Evolutionary conservation across 2,888 invertebrate genomes (phyloP), one percentile per base, ranked within the genome.

Genomic region (Selenia dentaria): DNA sequence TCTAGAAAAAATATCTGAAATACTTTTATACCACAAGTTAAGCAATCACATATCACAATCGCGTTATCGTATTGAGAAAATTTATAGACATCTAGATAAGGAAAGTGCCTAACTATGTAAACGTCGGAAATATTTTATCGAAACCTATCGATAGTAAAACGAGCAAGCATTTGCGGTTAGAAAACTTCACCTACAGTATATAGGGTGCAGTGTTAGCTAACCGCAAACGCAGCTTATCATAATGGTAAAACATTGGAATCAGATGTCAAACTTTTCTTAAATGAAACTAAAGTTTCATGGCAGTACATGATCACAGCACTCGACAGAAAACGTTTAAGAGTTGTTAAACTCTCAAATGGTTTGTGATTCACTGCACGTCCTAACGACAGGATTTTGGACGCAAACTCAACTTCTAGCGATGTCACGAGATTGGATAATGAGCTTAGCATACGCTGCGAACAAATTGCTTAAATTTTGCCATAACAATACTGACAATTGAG

Each of bases 141-240:
- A 50, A 48, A 51, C 51, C 57, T 56, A 64, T 52, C 55, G 51
- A 58, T 60, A 57, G 31, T 48, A 50, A 54, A 38, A 31, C 29
- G 37, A 60, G 55, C 24, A 28, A 38, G 33, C 31, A 51, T 66
- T 62, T 67, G 75, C 62, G 72, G 74, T 78, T 75, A 74, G 72
- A 78, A 75, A 78, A 66, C 63, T 54, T 57, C 57, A 62, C 59
- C 62, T 57, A 57, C 56, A 57, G n/a, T n/a, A n/a, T n/a, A n/a
- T n/a, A n/a, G n/a, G n/a, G n/a, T n/a, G n/a, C n/a, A n/a, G n/a
- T n/a, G n/a, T n/a, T n/a, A n/a, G n/a, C 57, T 54, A 49, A 59
- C 62, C 64, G 66, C 57, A 63, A 59, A 67, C 61, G 64, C n/a
- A n/a, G n/a, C n/a, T n/a, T n/a, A n/a, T n/a, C n/a, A n/a, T n/a